Conservation (phyloP, 2,888 invertebrate species). For the Caenorhabditis virilis region DNA sequence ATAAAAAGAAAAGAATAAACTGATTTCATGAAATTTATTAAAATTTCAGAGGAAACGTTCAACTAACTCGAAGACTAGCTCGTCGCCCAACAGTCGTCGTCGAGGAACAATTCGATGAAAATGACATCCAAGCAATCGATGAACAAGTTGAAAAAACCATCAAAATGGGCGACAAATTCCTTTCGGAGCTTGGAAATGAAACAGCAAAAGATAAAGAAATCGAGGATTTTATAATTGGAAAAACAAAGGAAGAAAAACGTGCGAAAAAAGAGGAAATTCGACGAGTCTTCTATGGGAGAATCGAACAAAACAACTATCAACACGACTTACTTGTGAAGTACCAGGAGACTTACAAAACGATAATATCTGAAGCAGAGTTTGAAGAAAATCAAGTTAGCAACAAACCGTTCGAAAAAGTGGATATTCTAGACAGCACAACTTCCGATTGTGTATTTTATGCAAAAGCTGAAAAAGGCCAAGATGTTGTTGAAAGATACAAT, state of each 20-base stretch:
- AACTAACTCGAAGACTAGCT: slow-evolving; percentile 47
- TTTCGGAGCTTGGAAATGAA: slow-evolving; percentile 3
- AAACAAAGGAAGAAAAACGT: slow-evolving; percentile 5
- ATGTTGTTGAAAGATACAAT: slow-evolving; percentile 9
- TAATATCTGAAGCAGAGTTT: no score
- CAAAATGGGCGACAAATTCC: slow-evolving; percentile 31
- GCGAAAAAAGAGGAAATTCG: slow-evolving; percentile 8
- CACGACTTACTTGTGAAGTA: slow-evolving; percentile 22
- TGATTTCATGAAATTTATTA: no score
- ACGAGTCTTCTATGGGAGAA: slow-evolving; percentile 20
- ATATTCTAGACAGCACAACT: not conserved
- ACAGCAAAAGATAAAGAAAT: slow-evolving; percentile 13
- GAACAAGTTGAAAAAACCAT: slow-evolving; percentile 48
- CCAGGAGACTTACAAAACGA: no score
- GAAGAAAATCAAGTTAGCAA: no score
- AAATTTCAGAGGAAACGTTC: slow-evolving; percentile 59
- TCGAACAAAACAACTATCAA: slow-evolving; percentile 16
- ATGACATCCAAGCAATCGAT: slow-evolving; percentile 51
- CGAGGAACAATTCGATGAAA: slow-evolving; percentile 38
- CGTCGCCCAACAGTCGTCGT: slow-evolving; percentile 41
- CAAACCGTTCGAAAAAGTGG: not conserved
- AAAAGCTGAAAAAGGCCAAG: not conserved
- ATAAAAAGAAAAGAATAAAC: no score
- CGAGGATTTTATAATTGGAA: slow-evolving; percentile 17
- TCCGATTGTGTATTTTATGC: not conserved